Evolutionary conservation across 1,140 invertebrate species (phyloP), one percentile per base, ranked within the genome.

Genomic region (Babylonia areolata): DNA sequence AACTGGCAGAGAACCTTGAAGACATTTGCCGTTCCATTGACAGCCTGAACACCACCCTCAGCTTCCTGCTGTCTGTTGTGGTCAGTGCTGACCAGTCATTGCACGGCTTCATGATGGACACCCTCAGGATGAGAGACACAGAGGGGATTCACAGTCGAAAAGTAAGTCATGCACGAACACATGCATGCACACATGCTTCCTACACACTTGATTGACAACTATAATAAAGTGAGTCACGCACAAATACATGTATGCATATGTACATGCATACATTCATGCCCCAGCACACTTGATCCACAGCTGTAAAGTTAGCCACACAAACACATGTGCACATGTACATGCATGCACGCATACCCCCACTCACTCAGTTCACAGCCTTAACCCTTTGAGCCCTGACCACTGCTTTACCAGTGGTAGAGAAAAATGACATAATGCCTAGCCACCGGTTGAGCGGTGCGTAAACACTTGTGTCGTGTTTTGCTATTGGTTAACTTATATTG

Each of bases 31-130:
- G 89, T 11, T 85, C 86, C 37, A 84, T 92, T 9, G 89, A 90
- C 83, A 89, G 89, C 79, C 71, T 92, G 5, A 91, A 93, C 83
- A 90, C 90, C 39, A 81, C 89, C n/a, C 88, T 90, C 1, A 83
- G 84, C 54, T 93, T 92, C 79, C 87, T 92, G 1, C 89, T 88
- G 69, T 86, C 89, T 31, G 84, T 90, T 15, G 87, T 87, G n/a
- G 87, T 85, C 69, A 79, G 89, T 5, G 75, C 78, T 23, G 87
- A 86, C 2, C 42, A 69, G 12, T 33, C 73, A 23, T 58, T 93
- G 1, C 86, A 88, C 17, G 75, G 58, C 1, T 93, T 92, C 83
- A 92, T 93, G 91, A 40, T 84, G 28, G 85, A 91, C 2, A 90
- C 87, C 3, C 85, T 91, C 6, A 89, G 88, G 69, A 91, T 93